Conservation (phyloP, 2,113 vertebrate genomes). For the Pollimyrus isidori region DNA sequence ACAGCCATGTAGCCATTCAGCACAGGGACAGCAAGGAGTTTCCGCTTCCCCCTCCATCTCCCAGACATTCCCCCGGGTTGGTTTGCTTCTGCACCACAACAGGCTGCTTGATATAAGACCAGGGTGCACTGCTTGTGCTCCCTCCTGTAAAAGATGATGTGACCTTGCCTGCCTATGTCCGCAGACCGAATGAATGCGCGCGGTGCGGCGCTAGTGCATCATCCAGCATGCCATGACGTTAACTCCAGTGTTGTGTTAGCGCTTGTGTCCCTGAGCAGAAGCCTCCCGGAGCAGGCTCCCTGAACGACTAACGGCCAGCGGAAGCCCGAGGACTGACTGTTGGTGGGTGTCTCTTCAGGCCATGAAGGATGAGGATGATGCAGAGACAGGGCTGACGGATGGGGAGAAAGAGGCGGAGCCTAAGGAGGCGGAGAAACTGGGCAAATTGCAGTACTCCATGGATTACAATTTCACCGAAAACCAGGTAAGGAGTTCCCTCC, state of each 20-base stretch:
- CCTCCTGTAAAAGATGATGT: neutral
- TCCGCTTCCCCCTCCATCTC: conserved; percentile 14
- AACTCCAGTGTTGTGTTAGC: conserved; percentile 66
- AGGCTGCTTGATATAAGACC: conserved; percentile 7
- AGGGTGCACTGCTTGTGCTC: neutral
- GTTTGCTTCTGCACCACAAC: conserved; percentile 14
- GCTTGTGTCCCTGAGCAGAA: conserved; percentile 47
- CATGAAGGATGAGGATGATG: conserved; percentile 67
- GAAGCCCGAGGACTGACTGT: conserved; percentile 58
- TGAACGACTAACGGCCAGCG: conserved; percentile 8
- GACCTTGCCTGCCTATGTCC: conserved; percentile 18
- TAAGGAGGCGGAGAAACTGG: conserved; percentile 82
- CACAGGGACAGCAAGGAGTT: neutral
- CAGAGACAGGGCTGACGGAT: conserved; percentile 77
- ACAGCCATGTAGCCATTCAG: conserved; percentile 27
- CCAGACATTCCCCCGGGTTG: conserved; percentile 34
- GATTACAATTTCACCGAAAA: conserved; percentile 96
- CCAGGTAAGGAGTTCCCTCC: conserved; percentile 57
- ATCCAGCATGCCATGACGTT: conserved; percentile 64
- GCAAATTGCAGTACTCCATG: conserved; percentile 85
- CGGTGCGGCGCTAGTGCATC: conserved; percentile 55
- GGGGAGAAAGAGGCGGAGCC: conserved; percentile 74
- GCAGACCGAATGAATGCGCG: conserved; percentile 41
- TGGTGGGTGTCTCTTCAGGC: conserved; percentile 56
- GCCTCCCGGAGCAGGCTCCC: neutral